Conservation (phyloP, 2,113 vertebrate species). For the Heterotis niloticus region DNA sequence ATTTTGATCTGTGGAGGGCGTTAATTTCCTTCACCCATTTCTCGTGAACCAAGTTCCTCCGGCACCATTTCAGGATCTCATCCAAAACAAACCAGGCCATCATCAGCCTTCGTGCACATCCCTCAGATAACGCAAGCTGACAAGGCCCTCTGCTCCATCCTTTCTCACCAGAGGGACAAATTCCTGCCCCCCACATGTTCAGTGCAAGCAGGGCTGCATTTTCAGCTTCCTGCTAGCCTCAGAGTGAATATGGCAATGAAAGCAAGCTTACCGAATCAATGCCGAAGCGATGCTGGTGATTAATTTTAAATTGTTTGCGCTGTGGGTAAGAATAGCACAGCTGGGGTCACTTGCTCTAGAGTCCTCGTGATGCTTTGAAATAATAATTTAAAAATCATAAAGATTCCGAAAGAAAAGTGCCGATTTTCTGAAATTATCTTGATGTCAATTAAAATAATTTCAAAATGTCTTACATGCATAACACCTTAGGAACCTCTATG, state of each 20-base stretch:
- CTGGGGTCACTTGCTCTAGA: too few relatives aligned
- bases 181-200: neutral
- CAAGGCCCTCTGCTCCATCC: neutral
- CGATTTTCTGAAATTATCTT: neutral
- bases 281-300: too few relatives aligned
- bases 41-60: neutral
- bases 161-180: neutral
- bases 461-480: neutral
- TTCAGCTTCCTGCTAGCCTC: neutral
- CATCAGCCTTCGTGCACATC: neutral
- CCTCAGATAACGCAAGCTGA: neutral
- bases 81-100: neutral
- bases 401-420: neutral
- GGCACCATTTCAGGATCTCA: neutral
- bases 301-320: too few relatives aligned
- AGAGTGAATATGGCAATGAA: neutral
- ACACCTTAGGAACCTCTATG: slow-evolving; percentile 5
- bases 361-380: too few relatives aligned
- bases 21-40: slow-evolving; percentile 2
- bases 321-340: too few relatives aligned
- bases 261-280: too few relatives aligned
- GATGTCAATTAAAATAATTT: slow-evolving; percentile 9
- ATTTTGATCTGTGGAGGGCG: slow-evolving; percentile 1
- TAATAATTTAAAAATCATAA: slow-evolving; percentile 2
- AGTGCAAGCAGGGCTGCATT: neutral